Base-by-base conservation (phyloP, 1,140 invertebrate genomes). In the Oreohelix idahoensis region DNA sequence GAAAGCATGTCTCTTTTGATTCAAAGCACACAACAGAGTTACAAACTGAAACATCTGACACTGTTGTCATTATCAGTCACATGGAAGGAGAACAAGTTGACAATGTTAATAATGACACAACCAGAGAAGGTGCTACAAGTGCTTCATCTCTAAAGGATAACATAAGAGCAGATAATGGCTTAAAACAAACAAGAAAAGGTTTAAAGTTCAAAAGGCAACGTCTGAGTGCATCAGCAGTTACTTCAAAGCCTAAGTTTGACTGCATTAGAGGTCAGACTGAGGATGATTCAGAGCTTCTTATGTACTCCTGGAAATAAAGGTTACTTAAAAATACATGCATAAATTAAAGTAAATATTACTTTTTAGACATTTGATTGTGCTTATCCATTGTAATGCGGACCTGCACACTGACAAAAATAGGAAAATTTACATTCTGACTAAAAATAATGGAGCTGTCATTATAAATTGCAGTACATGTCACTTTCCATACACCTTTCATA, bases 251-350 rank as follows among this genome's bases (percentile, higher is more conserved):
- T 20, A 69, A 53, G 1, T 79, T 79, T 45, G 58, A 84, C 75
- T 51, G 84, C 63, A 13, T 78, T 58, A 15, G 75, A 58, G 42
- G 53, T 63, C 35, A 58, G 45, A 29, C 58, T 78, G 77, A 82
- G 74, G 84, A 84, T 66, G 84, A 84, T n/a, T 45, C 79, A 8
- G 79, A 81, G 36, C 51, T 70, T 58, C 26, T 77, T 39, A 29
- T 74, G 17, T 70, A 81, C 58, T 51, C 73, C n/a, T 39, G 39
- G 77, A 69, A 79, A 45, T 69, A 69, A 79, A 73, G 4, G 53
- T 20, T 23, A 45, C n/a, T n/a, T n/a, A n/a, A n/a, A n/a, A n/a
- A n/a, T n/a, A n/a, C n/a, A n/a, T n/a, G n/a, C n/a, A n/a, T n/a
- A n/a, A n/a, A n/a, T n/a, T n/a, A n/a, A n/a, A n/a, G n/a, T n/a